Conservation (phyloP, 1,140 invertebrate species). For the Leptoteleia sp. region DNA sequence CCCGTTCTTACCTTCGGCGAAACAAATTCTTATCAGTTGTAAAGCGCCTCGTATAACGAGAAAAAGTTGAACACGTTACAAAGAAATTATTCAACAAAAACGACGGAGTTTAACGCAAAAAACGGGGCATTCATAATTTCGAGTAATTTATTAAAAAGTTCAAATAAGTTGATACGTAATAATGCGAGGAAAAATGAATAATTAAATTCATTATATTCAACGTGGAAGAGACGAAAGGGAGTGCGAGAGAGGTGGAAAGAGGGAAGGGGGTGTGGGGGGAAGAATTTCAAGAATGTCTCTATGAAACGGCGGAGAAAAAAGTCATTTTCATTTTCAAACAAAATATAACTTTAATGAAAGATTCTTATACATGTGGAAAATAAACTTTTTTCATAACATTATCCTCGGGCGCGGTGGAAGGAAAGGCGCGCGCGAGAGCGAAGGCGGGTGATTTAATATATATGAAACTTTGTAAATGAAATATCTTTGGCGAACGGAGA, state of each 20-base stretch:
- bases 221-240: conserved; percentile 20
- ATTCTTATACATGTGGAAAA: conserved; percentile 65
- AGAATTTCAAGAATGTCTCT: conserved; percentile 60
- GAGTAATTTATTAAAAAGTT: conserved; percentile 65
- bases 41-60: conserved; percentile 46
- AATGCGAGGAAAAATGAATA: conserved; percentile 65
- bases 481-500: conserved; percentile 46
- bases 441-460: conserved; percentile 51
- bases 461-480: conserved; percentile 58
- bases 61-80: conserved; percentile 63
- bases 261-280: conserved; percentile 13
- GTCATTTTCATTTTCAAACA: conserved; percentile 64
- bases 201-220: conserved; percentile 66
- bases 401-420: conserved; percentile 22
- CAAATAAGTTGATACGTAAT: conserved; percentile 66
- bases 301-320: conserved; percentile 52
- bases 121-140: conserved; percentile 56
- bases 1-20: conserved; percentile 45
- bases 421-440: conserved; percentile 17
- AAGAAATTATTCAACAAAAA: conserved; percentile 64
- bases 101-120: conserved; percentile 53
- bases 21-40: conserved; percentile 63
- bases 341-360: conserved; percentile 65
- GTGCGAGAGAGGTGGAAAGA: not conserved
- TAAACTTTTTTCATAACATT: conserved; percentile 66